Evolutionary conservation across 2,797 vertebrate genomes (phyloP), one percentile per base, ranked within the genome.

Genomic region (Sebastes oblongus): DNA sequence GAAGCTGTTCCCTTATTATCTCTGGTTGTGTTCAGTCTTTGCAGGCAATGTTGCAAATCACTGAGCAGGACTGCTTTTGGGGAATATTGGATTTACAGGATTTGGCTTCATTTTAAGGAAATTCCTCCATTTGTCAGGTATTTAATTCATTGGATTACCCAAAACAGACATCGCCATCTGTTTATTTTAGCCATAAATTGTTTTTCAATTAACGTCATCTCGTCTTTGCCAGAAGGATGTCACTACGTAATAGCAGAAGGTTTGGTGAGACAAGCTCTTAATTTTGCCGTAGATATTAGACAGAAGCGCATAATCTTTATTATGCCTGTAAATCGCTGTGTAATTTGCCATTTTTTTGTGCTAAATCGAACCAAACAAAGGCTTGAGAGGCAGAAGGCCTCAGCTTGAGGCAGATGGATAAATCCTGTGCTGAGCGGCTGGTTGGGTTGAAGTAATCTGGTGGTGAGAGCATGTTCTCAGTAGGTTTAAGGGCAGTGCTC

Each of bases 361-460:
- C 24, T 56, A 5, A 5, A 36, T 2, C 0, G 0, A 13, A 68
- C 6, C 5, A 58, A 20, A 39, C 30, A 25, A 52, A 18, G 58
- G 10, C 50, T 50, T 20, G 25, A 66, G 25, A 75, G 39, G 66
- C 58, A 77, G 52, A 67, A 69, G 42, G 56, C 36, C n/a, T 27
- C 72, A 16, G 68, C 50, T 80, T 27, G 52, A 75, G 76, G 61
- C 71, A 84, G 85, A 72, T 83, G 59, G 61, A 78, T 46, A 78
- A 80, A 87, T 84, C 66, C 80, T 81, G 70, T 75, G 60, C 65
- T 82, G 86, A 90, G 85, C 87, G 89, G 88, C 83, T 90, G 87
- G 83, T 80, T 83, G 39, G 55, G 55, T 25, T 70, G 27, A 62
- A 76, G 46, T 92, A 90, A 93, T 94, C 89, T 83, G 55, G 81